Base-by-base conservation (phyloP, 2,113 vertebrate species). In the Copsychus sechellarum region DNA sequence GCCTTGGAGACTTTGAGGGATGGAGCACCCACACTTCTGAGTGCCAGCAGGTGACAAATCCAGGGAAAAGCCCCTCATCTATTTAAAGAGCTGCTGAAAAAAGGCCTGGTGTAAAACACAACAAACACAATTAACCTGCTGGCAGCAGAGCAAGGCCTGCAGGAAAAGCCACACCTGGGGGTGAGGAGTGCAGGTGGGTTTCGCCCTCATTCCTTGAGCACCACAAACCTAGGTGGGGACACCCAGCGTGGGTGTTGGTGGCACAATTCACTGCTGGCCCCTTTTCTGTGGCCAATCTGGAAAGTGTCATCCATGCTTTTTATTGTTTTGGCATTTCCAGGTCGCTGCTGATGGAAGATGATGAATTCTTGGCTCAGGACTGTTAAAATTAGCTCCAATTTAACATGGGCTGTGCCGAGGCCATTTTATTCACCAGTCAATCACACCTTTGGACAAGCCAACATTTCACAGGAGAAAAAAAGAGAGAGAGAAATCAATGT, bases 401-500 rank as follows among this genome's bases (percentile, higher is more conserved):
- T 54, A n/a, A 31, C 10, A 8, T 1, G 56, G 61, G 67, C 72
- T 51, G 43, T 36, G 76, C 80, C 0, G 1, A 42, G 88, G 67
- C 34, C 11, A 0, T 48, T 86, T 88, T 33, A 56, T 43, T 67
- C 58, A 43, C 60, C 86, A 84, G 56, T 91, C 80, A 67, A 80
- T 92, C 83, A 82, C 85, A 88, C 64, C 88, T 90, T 20, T 28
- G 77, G 80, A 84, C 34, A 21, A 83, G 76, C 14, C 81, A 90
- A 81, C 42, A 29, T 45, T 90, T 61, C 3, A 0, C 54, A 84
- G 69, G n/a, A 83, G 45, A 2, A 11, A 67, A 56, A 3, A 10
- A 50, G 16, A 57, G 47, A 38, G 48, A 58, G 53, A 78, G 38
- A 90, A 91, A 96, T 94, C 87, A 28, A 90, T 96, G 83, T 9